A percentile compares a stretch with the other conserved stretches of the same genome.
These are phyloP conservation scores for Psittacus erithacus DNA, from an alignment of 2,113 vertebrate species.

Conservation along the genomic window DNA sequence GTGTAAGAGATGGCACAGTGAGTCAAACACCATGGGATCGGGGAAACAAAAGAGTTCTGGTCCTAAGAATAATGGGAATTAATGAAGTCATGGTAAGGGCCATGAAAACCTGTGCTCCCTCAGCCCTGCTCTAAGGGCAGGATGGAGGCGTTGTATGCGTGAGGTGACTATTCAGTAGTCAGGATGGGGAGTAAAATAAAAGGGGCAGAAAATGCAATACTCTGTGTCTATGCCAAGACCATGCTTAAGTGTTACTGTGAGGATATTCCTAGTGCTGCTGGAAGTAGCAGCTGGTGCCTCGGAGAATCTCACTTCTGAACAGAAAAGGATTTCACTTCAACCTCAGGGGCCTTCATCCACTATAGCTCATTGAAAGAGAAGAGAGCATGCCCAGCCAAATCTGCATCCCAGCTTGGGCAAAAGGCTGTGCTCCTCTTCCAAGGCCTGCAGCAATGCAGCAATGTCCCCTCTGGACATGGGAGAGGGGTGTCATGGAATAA, in stretches of 20 bases:
- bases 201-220: neutral
- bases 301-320: neutral
- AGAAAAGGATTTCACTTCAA: neutral
- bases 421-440: neutral
- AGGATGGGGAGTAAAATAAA: neutral
- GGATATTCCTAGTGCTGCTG: neutral
- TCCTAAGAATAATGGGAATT: neutral
- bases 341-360: neutral
- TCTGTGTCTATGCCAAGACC: neutral
- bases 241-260: rapidly evolving
- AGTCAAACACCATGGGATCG: neutral
- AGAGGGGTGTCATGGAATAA: neutral
- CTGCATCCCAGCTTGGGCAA: neutral
- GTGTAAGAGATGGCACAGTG: neutral
- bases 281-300: neutral
- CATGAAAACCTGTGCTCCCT: rapidly evolving
- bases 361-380: neutral
- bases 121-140: neutral
- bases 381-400: neutral
- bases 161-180: rapidly evolving
- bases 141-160: neutral
- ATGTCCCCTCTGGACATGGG: neutral
- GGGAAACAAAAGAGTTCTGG: neutral
- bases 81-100: rapidly evolving
- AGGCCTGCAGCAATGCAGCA: neutral